A percentile compares a stretch with the other conserved stretches of the same genome.
These are phyloP conservation scores for Epistrophe eligans DNA, from an alignment of 2,888 invertebrate species.

Conservation along the genomic window DNA sequence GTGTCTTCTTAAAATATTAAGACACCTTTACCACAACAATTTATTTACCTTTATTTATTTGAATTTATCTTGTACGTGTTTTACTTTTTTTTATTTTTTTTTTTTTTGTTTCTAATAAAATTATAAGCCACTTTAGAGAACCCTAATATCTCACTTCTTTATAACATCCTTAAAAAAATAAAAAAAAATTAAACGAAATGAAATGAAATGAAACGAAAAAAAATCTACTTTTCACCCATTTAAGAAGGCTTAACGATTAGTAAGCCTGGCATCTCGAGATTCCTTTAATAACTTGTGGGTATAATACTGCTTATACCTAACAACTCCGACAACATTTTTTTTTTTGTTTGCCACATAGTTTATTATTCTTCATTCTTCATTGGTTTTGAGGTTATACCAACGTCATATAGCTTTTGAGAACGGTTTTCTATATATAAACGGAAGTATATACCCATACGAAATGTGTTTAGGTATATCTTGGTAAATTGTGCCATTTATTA, in stretches of 20 bases:
- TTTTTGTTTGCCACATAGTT: constrained; percentile 11
- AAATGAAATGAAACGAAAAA: not conserved
- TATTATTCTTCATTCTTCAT: constrained; percentile 55
- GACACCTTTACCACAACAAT: not conserved
- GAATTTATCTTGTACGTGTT: constrained; percentile 24
- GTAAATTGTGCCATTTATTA: constrained; percentile 71
- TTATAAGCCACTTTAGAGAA: constrained; percentile 17
- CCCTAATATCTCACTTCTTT: constrained; percentile 13
- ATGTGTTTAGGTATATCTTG: constrained; percentile 63
- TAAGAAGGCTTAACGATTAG: constrained; percentile 24
- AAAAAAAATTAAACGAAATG: not conserved
- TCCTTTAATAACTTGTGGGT: constrained; percentile 9
- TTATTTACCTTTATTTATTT: constrained; percentile 23
- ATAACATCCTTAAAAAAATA: not conserved
- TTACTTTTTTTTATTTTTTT: not conserved
- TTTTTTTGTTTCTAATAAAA: constrained; percentile 2
- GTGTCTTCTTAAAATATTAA: constrained; percentile 33
- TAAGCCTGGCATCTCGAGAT: not conserved
- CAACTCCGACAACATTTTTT: not conserved
- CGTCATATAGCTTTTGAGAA: constrained; percentile 69
- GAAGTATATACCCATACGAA: not conserved
- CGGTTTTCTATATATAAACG: no score
- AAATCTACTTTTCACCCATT: constrained; percentile 20
- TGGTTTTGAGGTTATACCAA: constrained; percentile 57
- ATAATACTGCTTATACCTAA: no score